Evolutionary conservation across 2,113 vertebrate species (phyloP).

Genomic region (Narcine bancroftii): DNA sequence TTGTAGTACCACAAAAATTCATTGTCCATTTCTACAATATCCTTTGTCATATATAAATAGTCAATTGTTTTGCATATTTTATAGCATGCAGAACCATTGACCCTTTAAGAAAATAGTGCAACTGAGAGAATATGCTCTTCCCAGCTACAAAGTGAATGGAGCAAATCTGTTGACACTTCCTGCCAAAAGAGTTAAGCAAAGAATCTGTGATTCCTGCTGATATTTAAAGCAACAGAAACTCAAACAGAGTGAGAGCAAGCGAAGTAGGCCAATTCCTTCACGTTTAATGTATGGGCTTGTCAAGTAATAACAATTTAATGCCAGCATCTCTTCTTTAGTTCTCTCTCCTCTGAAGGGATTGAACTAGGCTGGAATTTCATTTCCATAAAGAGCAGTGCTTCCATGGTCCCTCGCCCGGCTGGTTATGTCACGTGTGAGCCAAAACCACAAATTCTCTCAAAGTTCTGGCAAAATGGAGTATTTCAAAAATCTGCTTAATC

Average conservation of each 20-base stretch:
- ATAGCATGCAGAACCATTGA: not conserved
- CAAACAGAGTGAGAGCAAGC: not conserved
- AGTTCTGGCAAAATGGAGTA: not conserved
- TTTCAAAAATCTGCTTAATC: not conserved
- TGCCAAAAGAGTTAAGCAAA: not conserved
- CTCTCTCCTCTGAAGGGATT: not conserved
- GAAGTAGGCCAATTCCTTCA: not conserved
- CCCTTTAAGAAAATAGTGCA: not conserved
- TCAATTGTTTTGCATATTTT: not conserved
- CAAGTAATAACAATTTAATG: not conserved
- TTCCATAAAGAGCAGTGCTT: too few relatives aligned
- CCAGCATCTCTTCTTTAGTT: not conserved
- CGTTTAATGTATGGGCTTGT: not conserved
- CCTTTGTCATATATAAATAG: not conserved
- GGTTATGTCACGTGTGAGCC: not conserved
- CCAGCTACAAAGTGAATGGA: not conserved
- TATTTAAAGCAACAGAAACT: not conserved
- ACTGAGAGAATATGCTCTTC: not conserved
- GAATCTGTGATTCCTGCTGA: not conserved
- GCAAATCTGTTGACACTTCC: constrained; percentile 3
- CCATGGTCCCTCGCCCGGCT: not conserved
- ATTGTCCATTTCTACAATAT: not conserved
- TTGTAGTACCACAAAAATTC: not conserved
- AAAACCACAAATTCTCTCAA: not conserved
- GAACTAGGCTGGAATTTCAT: not conserved